Conservation (phyloP, 2,888 invertebrate species). For the Lepidocyrtoides sp. region DNA sequence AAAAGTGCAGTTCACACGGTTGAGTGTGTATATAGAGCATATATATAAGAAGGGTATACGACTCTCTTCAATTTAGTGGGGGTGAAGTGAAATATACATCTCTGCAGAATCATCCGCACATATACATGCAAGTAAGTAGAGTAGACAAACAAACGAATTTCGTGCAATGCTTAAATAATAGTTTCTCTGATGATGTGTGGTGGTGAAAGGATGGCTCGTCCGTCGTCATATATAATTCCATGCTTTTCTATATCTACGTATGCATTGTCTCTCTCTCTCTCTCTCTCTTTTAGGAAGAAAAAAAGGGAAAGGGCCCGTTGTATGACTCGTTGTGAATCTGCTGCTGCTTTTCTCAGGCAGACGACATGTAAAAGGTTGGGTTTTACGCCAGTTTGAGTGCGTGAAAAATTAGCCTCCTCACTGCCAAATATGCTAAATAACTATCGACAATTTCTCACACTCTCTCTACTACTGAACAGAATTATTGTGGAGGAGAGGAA, state of each 20-base stretch:
- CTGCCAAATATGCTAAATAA: constrained; percentile 85
- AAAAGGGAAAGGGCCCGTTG: not conserved
- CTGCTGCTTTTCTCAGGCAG: constrained; percentile 44
- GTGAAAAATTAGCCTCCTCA: constrained; percentile 84
- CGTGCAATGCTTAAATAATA: constrained; percentile 73
- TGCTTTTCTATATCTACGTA: not conserved
- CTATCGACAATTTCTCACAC: constrained; percentile 75
- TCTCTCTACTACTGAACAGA: not conserved
- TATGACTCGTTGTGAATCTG: constrained; percentile 24
- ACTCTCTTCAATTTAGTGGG: not conserved
- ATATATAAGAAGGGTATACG: not conserved
- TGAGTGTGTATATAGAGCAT: constrained; percentile 54
- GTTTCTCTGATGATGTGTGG: constrained; percentile 55
- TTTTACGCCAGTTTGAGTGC: constrained; percentile 80
- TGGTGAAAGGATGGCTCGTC: constrained; percentile 18
- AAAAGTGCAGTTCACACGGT: constrained; percentile 71
- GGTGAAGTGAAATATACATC: constrained; percentile 56
- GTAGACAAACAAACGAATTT: constrained; percentile 76
- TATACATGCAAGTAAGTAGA: constrained; percentile 4
- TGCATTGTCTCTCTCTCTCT: constrained; percentile 2
- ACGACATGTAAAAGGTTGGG: constrained; percentile 85
- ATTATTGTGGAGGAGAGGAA: not conserved
- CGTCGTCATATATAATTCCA: too few relatives aligned
- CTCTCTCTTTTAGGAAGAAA: not conserved
- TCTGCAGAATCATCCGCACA: not conserved